phyloP scores from a whole-genome alignment of 2,797 vertebrate species.

The Peromyscus melanophrys region DNA sequence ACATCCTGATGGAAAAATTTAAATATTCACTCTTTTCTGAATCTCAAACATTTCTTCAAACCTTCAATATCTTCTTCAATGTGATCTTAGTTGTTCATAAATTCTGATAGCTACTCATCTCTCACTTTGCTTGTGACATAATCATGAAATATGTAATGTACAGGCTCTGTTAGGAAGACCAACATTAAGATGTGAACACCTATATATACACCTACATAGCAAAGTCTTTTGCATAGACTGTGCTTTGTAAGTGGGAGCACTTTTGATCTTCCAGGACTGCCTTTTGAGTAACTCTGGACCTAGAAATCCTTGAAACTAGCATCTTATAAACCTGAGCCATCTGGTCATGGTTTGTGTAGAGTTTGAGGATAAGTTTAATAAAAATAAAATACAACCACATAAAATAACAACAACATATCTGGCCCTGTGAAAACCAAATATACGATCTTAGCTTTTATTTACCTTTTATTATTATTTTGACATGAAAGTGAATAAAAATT shows the following conservation, averaged over 20 bases:
- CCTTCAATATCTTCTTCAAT: background rate
- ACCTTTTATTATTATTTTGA: background rate
- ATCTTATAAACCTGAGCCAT: background rate
- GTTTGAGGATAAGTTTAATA: background rate
- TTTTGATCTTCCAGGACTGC: background rate
- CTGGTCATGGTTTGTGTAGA: background rate
- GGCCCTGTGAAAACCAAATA: background rate
- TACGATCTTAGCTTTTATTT: background rate
- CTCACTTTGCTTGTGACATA: constrained; percentile 45
- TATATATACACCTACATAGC: background rate
- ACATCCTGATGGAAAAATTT: background rate
- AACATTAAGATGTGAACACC: background rate
- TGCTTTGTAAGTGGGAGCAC: background rate
- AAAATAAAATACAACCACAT: background rate
- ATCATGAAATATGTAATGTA: background rate
- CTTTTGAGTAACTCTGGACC: background rate
- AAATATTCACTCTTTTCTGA: background rate
- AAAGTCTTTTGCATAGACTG: background rate
- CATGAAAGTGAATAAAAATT: background rate
- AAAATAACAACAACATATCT: background rate
- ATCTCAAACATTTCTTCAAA: background rate
- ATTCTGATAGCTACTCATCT: background rate
- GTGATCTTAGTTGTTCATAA: background rate
- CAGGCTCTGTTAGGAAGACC: background rate
- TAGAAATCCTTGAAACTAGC: constrained; percentile 28